Conservation (phyloP, 2,888 invertebrate species). For the Agrilus mali region DNA sequence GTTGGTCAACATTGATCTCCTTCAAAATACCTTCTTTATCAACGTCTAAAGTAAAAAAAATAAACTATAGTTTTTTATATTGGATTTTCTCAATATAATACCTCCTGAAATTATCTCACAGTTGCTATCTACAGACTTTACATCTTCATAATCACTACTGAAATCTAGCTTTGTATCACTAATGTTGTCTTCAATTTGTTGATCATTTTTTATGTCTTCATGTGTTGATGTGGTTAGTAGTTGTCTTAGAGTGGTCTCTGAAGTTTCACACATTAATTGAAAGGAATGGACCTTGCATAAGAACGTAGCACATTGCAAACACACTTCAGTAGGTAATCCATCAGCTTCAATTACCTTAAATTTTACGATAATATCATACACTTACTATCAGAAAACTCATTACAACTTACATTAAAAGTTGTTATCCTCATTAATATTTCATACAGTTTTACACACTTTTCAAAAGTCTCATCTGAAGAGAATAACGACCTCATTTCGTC, state of each 20-base stretch:
- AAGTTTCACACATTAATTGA: constrained; percentile 30
- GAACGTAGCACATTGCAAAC: constrained; percentile 29
- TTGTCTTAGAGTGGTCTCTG: constrained; percentile 27
- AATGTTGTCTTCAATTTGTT: too few species aligned
- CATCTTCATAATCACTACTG: too few species aligned
- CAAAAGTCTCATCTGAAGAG: constrained; percentile 23
- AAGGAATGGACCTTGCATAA: constrained; percentile 29
- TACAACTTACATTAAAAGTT: neutral
- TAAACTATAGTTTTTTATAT: too few species aligned
- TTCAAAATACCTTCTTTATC: too few species aligned
- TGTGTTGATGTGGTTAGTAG: constrained; percentile 19
- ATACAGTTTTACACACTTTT: constrained; percentile 23
- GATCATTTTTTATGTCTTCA: too few species aligned
- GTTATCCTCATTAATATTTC: constrained; percentile 25
- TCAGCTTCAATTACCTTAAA: constrained; percentile 27
- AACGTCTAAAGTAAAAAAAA: too few species aligned
- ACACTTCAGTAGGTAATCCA: constrained; percentile 30
- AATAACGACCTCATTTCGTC: constrained; percentile 27
- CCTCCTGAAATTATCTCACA: too few species aligned
- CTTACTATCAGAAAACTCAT: neutral
- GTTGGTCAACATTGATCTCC: too few species aligned
- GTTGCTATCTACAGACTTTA: too few species aligned
- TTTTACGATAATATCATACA: neutral
- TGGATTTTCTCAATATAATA: too few species aligned
- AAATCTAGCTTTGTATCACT: too few species aligned